Base-by-base conservation (phyloP, 2,797 vertebrate species). In the Otolemur crassicaudatus region DNA sequence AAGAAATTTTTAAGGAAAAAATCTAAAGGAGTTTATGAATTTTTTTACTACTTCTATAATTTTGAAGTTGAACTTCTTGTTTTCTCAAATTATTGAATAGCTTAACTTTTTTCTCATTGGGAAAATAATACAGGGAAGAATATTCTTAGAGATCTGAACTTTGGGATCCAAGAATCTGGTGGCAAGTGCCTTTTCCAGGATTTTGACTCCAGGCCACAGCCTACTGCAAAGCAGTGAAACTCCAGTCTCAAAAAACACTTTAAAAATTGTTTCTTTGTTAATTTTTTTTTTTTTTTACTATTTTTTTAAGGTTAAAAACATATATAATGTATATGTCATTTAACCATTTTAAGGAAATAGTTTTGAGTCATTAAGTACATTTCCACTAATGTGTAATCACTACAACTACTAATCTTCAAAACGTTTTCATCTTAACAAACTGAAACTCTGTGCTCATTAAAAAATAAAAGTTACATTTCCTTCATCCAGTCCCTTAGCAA, bases 41-140 rank as follows among this genome's bases (percentile, higher is more conserved):
- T 87, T 95, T 87, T 87, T 82, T 81, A 84, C n/a, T 31, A 70
- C 72, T 94, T 84, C 43, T 85, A 5, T 81, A 96, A 96, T 86
- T 91, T 70, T 70, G 3, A 94, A 60, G 12, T 34, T 95, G 17
- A 85, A 92, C 90, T 86, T 80, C 25, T 79, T 95, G 25, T 72
- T 81, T 94, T 60, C 31, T 91, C 43, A 75, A 89, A 91, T 80
- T 86, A 65, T 10, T 86, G n/a, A 87, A 61, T 89, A 91, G 0
- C 2, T 83, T 91, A 86, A 86, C 14, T 89, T 19, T 89, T 31
- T 89, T 90, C 61, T 75, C 29, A n/a, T 29, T 10, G 8, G 12
- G 1, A 8, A 61, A 75, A n/a, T 63, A 75, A 70, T 87, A 87
- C 58, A 69, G 16, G n/a, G 31, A 63, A 87, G 10, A 37, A 37